phyloP scores from a whole-genome alignment of 2,113 vertebrate species.

The Tonatia bakeri region DNA sequence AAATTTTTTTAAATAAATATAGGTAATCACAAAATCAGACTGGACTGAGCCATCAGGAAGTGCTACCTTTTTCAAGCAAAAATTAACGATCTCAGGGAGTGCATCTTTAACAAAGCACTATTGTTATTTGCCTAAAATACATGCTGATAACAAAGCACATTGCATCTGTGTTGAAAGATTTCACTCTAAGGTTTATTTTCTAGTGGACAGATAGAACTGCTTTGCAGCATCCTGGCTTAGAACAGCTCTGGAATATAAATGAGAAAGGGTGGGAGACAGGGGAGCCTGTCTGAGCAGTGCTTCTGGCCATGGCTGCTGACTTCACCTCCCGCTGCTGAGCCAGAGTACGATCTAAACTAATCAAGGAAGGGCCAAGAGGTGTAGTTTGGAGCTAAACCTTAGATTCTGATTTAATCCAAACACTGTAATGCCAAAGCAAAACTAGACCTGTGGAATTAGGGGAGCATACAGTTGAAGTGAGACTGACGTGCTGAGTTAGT shows the following conservation, averaged over 20 bases:
- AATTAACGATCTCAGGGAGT: not conserved
- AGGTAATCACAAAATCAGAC: not conserved
- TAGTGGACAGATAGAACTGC: conserved; percentile 63
- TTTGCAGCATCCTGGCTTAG: conserved; percentile 64
- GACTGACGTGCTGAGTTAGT: not conserved
- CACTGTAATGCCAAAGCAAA: conserved; percentile 52
- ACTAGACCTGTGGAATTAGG: conserved; percentile 37
- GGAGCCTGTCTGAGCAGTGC: not conserved
- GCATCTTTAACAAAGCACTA: conserved; percentile 9
- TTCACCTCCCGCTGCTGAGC: conserved; percentile 50
- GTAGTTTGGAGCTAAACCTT: conserved; percentile 59
- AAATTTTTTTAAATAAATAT: not conserved
- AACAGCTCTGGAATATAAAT: conserved; percentile 75
- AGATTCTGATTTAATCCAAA: conserved; percentile 69
- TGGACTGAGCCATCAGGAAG: not conserved
- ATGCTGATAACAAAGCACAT: conserved; percentile 26
- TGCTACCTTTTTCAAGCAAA: not conserved
- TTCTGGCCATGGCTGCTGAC: conserved; percentile 17
- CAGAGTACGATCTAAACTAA: conserved; percentile 54
- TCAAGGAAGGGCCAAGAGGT: conserved; percentile 60
- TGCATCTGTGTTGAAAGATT: conserved; percentile 25
- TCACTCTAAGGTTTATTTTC: conserved; percentile 78
- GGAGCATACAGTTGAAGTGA: not conserved
- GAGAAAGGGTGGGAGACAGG: not conserved
- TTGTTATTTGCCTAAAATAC: conserved; percentile 37